Evolutionary conservation across 2,797 vertebrate genomes (phyloP), one percentile per base, ranked within the genome.

Genomic region (Yasuhikotakia modesta): DNA sequence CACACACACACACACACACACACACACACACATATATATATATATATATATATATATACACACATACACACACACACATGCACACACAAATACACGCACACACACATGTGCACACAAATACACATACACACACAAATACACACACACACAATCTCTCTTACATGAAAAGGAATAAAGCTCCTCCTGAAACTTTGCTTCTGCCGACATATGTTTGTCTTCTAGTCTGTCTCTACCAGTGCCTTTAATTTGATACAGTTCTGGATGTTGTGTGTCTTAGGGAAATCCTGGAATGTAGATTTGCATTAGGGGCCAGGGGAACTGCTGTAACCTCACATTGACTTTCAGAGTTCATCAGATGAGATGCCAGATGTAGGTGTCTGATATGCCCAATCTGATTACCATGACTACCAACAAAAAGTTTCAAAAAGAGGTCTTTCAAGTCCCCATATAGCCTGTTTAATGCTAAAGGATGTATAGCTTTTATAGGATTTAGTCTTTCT

Each of bases 151-250:
- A 58, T 71, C 64, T 64, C 50, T 48, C 73, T 69, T 53, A 79
- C 70, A 78, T 74, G 74, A 60, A 60, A 73, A 72, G 77, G 67
- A 39, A 63, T 73, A 76, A 83, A 73, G 72, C 39, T 64, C 50
- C 43, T 70, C 66, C 55, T 77, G 76, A 89, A 85, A 76, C n/a
- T 52, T 45, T 52, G 55, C 74, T 77, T 45, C 52, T 61, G 53
- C 68, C 55, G 70, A 81, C 75, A 73, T 65, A 64, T 53, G 60
- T 57, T 61, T 74, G 70, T 74, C 80, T 70, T 68, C 39, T 60
- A 16, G 55, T 32, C 39, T 17, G 60, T 68, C 80, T 82, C 83
- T 19, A 53, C 52, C 63, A 63, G 53, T 27, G 14, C 57, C 70
- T 69, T 55, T 73, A 78, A 77, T 78, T 73, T 63, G 30, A 78